These are phyloP conservation scores for Dinomys branickii DNA, from an alignment of 2,113 vertebrate species.

Conservation along the genomic window DNA sequence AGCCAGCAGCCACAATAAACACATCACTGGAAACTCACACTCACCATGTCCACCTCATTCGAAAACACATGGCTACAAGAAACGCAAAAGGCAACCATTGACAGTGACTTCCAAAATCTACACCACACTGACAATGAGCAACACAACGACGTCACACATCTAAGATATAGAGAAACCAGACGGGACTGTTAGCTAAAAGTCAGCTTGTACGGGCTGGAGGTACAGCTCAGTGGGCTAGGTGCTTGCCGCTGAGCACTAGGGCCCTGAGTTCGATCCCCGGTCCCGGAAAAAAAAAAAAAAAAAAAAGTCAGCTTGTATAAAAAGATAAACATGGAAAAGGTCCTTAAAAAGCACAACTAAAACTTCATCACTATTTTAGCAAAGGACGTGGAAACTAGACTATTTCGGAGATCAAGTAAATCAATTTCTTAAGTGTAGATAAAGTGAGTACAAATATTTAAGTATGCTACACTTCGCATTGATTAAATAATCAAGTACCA, in stretches of 20 bases:
- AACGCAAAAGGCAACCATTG: not conserved
- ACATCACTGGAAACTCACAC: not conserved
- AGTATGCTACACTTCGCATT: constrained; percentile 48
- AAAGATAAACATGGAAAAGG: not conserved
- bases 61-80: not conserved
- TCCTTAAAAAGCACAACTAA: constrained; percentile 1
- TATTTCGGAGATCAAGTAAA: constrained; percentile 42
- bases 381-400: constrained; percentile 11
- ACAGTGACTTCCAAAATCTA: no score
- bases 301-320: not conserved
- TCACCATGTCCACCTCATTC: not conserved
- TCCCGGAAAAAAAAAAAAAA: no score
- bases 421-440: constrained; percentile 35
- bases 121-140: no score
- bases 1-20: not conserved
- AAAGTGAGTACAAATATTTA: constrained; percentile 43
- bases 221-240: no score
- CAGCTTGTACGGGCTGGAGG: no score
- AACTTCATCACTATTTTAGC: not conserved
- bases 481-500: constrained; percentile 65
- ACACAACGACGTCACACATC: not conserved
- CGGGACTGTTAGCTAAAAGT: not conserved
- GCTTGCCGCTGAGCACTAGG: no score
- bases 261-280: no score
- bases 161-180: constrained; percentile 5